Percentiles rank a stretch among this genome's conserved stretches.
phyloP scores from a whole-genome alignment of 2,797 vertebrate genomes.

The Pseudotriccus pelzelni region DNA sequence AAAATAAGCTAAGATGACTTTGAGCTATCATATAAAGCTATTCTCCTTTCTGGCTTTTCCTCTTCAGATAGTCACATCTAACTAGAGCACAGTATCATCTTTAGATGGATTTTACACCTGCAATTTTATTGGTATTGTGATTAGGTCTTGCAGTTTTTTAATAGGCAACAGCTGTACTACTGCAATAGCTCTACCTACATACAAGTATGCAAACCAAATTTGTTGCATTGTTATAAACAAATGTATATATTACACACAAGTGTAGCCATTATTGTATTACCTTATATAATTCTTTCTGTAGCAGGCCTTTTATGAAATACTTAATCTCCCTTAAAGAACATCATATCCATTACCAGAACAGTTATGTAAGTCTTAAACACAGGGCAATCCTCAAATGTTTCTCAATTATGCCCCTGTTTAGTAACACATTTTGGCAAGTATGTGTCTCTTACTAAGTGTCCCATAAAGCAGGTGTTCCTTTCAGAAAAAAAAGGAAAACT shows the following conservation, averaged over 20 bases:
- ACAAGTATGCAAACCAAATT: not conserved
- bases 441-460: slow-evolving; percentile 64
- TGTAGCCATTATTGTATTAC: not conserved
- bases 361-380: not conserved
- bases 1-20: not conserved
- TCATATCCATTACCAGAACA: not conserved
- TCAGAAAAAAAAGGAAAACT: not conserved
- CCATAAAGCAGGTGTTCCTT: not conserved
- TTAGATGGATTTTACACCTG: not conserved
- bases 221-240: not conserved
- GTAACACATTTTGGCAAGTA: not conserved
- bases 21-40: not conserved
- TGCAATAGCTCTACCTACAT: not conserved
- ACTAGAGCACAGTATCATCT: not conserved
- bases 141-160: not conserved
- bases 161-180: not conserved
- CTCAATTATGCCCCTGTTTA: not conserved
- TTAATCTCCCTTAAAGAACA: not conserved
- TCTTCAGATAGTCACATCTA: not conserved
- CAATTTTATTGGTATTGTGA: not conserved
- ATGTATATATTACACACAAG: not conserved
- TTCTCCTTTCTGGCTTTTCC: not conserved
- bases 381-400: not conserved
- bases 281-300: not conserved
- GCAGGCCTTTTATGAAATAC: not conserved